These are phyloP conservation scores for Drosophila rufa DNA, from an alignment of 1,140 invertebrate species.

Conservation along the genomic window DNA sequence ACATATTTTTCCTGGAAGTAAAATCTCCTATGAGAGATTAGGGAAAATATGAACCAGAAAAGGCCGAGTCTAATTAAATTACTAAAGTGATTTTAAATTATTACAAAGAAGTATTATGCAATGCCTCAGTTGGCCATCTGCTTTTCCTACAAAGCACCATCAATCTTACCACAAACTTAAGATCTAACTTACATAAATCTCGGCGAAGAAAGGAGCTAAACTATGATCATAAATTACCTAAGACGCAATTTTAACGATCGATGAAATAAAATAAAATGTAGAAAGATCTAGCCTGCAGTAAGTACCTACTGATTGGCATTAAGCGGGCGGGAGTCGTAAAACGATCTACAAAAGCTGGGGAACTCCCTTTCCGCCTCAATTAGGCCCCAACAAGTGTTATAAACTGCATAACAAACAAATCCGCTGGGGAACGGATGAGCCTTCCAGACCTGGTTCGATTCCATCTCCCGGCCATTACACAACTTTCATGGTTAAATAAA, in stretches of 20 bases:
- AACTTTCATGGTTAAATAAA: slow-evolving; percentile 66
- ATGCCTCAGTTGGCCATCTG: not conserved
- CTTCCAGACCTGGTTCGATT: slow-evolving; percentile 1
- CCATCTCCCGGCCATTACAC: slow-evolving; percentile 41
- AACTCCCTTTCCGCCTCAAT: slow-evolving; percentile 32
- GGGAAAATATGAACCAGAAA: not conserved
- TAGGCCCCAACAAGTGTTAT: slow-evolving; percentile 37
- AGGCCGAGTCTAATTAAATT: not conserved
- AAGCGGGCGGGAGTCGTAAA: slow-evolving; percentile 57
- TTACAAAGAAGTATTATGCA: not conserved
- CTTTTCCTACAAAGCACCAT: slow-evolving; percentile 3
- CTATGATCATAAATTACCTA: slow-evolving; percentile 50
- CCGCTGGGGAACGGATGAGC: slow-evolving; percentile 6
- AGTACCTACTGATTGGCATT: slow-evolving; percentile 63
- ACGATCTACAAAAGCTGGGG: slow-evolving; percentile 8
- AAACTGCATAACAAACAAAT: slow-evolving; percentile 54
- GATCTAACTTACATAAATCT: slow-evolving; percentile 18
- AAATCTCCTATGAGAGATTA: not conserved
- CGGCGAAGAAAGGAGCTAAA: not conserved
- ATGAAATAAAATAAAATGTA: slow-evolving; percentile 52
- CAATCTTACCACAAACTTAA: slow-evolving; percentile 6
- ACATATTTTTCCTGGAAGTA: slow-evolving; percentile 22
- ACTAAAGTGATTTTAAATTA: not conserved
- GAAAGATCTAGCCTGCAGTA: slow-evolving; percentile 21
- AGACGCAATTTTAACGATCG: slow-evolving; percentile 54